Evolutionary conservation across 2,888 invertebrate species (phyloP), one percentile per base, ranked within the genome.

Genomic region (Acronicta aceris): DNA sequence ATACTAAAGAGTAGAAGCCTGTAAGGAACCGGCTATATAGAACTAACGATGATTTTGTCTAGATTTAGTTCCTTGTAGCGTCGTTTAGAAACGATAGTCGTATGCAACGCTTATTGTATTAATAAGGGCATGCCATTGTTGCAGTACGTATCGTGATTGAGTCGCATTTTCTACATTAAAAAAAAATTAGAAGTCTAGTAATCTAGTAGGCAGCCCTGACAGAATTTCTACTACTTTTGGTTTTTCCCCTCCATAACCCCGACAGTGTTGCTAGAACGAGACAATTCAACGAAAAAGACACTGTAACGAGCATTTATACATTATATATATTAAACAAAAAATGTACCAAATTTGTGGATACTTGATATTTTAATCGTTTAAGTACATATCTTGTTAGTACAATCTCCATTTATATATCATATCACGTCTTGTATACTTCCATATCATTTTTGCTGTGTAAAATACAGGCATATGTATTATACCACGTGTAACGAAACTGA

Each of bases 91-190:
- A 88, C 93, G 93, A 93, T 89, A 82, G 76, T 87, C 91, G 94
- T 94, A 94, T 94, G 94, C 94, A 94, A 94, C 94, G 93, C 94
- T 94, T 94, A 94, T 94, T 94, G 91, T 92, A 91, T 90, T 82
- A 89, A 94, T 94, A 94, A 92, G 94, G 92, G 91, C 88, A 85
- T 88, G 89, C 90, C 91, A 86, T 90, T 87, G 94, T 94, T 94
- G 94, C 94, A 94, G 92, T 94, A 94, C 94, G 89, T 87, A 88
- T 93, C 93, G 94, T 93, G 94, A 90, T 88, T 88, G 93, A 93
- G 93, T 94, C 94, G 84, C 89, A 83, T 76, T 63, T 76, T 63
- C 71, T 78, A 74, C 60, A 67, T 70, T 65, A n/a, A n/a, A n/a
- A n/a, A n/a, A n/a, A n/a, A n/a, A n/a, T 66, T 67, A 59, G 71